Evolutionary conservation across 2,113 vertebrate species (phyloP).

Genomic region (Tragelaphus imberbis): DNA sequence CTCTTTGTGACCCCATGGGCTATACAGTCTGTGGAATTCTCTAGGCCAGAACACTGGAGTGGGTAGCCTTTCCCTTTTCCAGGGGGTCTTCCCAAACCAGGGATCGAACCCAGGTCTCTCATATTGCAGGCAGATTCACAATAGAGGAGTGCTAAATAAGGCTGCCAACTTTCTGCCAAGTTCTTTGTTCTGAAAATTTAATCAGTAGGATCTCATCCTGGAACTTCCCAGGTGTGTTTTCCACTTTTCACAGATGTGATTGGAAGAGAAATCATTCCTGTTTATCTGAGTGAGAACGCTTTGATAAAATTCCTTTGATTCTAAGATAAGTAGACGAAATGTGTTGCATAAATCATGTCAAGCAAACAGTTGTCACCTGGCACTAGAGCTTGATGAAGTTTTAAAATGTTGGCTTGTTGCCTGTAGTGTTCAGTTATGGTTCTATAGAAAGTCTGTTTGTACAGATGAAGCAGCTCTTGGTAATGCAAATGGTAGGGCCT

Average conservation of each 20-base stretch:
- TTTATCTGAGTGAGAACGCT: constrained; percentile 43
- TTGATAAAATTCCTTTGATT: constrained; percentile 54
- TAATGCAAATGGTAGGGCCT: background rate
- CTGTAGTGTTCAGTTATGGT: constrained; percentile 49
- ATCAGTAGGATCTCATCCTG: background rate
- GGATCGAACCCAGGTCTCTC: background rate
- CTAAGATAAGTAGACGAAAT: constrained; percentile 51
- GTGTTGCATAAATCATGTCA: constrained; percentile 62
- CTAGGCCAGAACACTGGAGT: background rate
- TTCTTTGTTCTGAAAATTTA: constrained; percentile 30
- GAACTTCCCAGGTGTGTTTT: constrained; percentile 33
- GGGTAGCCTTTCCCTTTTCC: background rate
- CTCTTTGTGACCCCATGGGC: background rate
- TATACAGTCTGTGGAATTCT: background rate
- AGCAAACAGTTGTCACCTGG: constrained; percentile 63
- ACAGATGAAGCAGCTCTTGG: constrained; percentile 33
- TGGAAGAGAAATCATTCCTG: constrained; percentile 32
- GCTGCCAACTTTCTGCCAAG: background rate
- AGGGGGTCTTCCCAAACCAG: background rate
- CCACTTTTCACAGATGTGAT: background rate
- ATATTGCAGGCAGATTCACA: background rate
- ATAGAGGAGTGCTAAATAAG: background rate
- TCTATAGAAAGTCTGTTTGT: constrained; percentile 51
- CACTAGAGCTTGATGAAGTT: constrained; percentile 54
- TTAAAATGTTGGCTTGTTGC: constrained; percentile 37